A percentile compares a stretch with the other conserved stretches of the same genome.
These are phyloP conservation scores for Xiphydria camelus DNA, from an alignment of 2,888 invertebrate genomes.

Conservation along the genomic window DNA sequence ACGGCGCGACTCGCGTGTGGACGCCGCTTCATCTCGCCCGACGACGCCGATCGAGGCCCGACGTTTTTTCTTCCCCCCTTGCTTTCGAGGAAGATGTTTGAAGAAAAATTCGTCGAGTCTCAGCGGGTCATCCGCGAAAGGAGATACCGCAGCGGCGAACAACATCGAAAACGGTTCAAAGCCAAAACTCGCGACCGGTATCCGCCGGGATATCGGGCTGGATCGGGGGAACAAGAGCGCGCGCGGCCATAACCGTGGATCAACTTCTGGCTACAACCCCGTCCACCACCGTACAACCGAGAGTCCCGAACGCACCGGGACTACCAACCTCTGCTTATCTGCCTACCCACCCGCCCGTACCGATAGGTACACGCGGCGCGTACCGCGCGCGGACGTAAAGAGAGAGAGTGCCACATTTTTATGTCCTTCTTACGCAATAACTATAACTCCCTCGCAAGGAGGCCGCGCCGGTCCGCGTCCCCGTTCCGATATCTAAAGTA, in stretches of 20 bases:
- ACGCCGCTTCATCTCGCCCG: too few relatives aligned
- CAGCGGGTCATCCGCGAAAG: not conserved
- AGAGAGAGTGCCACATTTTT: slow-evolving; percentile 9
- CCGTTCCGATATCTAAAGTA: slow-evolving; percentile 13
- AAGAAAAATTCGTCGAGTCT: too few relatives aligned
- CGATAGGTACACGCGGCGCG: too few relatives aligned
- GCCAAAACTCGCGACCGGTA: slow-evolving; percentile 27
- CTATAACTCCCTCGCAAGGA: slow-evolving; percentile 1
- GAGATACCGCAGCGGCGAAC: not conserved
- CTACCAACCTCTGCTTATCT: slow-evolving; percentile 24
- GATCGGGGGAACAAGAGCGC: slow-evolving; percentile 44
- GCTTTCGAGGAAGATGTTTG: too few relatives aligned
- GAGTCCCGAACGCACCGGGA: slow-evolving; percentile 21
- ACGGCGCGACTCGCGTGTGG: too few relatives aligned
- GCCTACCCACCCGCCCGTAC: slow-evolving; percentile 10
- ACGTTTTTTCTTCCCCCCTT: too few relatives aligned
- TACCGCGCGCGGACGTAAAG: not conserved
- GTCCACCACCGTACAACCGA: slow-evolving; percentile 26
- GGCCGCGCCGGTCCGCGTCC: slow-evolving; percentile 1
- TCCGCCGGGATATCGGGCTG: slow-evolving; percentile 28
- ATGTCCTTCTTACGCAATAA: slow-evolving; percentile 9
- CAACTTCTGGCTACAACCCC: slow-evolving; percentile 41
- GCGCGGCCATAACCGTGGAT: slow-evolving; percentile 46
- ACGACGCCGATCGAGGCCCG: too few relatives aligned
- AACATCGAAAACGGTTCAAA: slow-evolving; percentile 38